Evolutionary conservation across 2,797 vertebrate genomes (phyloP), one percentile per base, ranked within the genome.

Genomic region (Galaxias olidus): DNA sequence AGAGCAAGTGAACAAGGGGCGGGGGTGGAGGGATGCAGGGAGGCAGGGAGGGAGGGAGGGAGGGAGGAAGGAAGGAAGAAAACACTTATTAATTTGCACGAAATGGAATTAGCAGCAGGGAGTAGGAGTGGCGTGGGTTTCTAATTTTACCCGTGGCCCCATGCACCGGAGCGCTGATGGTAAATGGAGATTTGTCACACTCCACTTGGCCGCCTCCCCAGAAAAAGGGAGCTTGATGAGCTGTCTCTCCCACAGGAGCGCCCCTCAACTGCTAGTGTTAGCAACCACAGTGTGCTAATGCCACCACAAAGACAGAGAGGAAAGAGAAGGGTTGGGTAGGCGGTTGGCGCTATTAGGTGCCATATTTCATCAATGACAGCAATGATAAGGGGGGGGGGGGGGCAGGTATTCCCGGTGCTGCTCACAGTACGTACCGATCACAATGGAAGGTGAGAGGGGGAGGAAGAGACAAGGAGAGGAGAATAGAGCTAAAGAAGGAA

Each of bases 181-280:
- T 91, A 91, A 92, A 91, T 91, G 87, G 88, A 93, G 91, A 93
- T 93, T 91, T 92, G 92, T 93, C 91, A 91, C 91, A 90, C 91
- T 92, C 85, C 84, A 88, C 90, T 93, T 90, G 89, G 89, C 91
- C 81, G 85, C 76, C 83, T 91, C 90, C 89, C 88, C 76, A 72
- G 72, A 71, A 84, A 68, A 72, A 63, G n/a, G 71, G 59, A 62
- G 84, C 82, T 78, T 87, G 88, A 91, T 91, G 90, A 91, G 87
- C 88, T 88, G 83, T 86, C 85, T 81, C 85, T 87, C 82, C 84
- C 77, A 68, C 79, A 71, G 80, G 76, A 84, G 75, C 75, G 72
- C 73, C 66, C 64, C 73, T 83, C 79, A 62, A 66, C 85, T 79
- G 84, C 75, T 59, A 65, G 75, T 77, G 74, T 79, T 78, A 81